Evolutionary conservation across 2,888 invertebrate species (phyloP), one percentile per base, ranked within the genome.

Genomic region (Silvanus unidentatus): DNA sequence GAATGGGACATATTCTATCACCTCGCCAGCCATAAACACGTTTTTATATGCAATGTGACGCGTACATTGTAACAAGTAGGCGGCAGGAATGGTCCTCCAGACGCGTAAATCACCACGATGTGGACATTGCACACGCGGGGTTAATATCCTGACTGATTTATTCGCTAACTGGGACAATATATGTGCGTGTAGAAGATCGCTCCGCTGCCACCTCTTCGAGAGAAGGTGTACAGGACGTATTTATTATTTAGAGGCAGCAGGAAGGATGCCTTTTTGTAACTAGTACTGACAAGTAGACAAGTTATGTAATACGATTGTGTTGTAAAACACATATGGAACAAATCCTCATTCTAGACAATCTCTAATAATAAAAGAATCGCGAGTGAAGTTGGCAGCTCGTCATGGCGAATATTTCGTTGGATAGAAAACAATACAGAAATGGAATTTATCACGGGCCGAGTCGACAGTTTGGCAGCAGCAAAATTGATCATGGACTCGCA

Each of bases 61-160:
- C 60, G 58, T 60, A 64, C 62, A 63, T 62, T 65, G 66, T 66
- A 66, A 63, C 67, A 64, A 66, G 67, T 66, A 65, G 64, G 65
- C 64, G 65, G 65, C 52, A 64, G 61, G 64, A 66, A 68, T 61
- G 64, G 66, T 65, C 59, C 67, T 67, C 66, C 56, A 67, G 68
- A 68, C 68, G 60, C 66, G 67, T 70, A 70, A 69, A 69, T 70
- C 69, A 68, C 65, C 59, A 54, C 55, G 51, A 60, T 62, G 65
- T 61, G 67, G 68, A 68, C 70, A 68, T 65, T 68, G 65, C 64
- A 69, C 68, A 66, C 69, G 60, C 67, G 67, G 68, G 70, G 69
- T 70, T 71, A 69, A 71, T 70, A 69, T 68, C 64, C 64, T 62
- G 59, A 62, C 61, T 68, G 68, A 69, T 69, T 68, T 69, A 69